A percentile compares a stretch with the other conserved stretches of the same genome.
Conservation (phyloP, 2,888 invertebrate genomes). For the Neoaliturus tenellus region DNA sequence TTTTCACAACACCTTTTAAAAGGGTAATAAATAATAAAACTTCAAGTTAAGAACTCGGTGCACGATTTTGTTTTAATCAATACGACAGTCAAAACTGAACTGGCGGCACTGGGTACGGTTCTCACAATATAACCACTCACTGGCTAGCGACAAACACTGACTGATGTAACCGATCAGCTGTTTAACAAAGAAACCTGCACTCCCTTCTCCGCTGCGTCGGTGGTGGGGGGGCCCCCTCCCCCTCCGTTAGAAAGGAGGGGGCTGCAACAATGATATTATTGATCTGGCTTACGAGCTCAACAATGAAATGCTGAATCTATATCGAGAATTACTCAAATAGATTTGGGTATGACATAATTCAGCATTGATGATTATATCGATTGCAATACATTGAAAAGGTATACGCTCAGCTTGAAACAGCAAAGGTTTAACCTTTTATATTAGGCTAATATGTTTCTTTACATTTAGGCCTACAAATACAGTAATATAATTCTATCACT, state of each 20-base stretch:
- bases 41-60: neutral
- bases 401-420: no score
- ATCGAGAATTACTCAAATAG: no score
- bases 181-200: constrained; percentile 23
- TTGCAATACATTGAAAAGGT: no score
- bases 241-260: neutral
- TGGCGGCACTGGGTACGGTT: no score
- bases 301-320: no score
- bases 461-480: no score
- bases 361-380: no score
- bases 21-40: neutral
- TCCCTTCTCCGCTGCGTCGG: neutral
- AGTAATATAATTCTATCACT: no score
- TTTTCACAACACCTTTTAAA: constrained; percentile 17
- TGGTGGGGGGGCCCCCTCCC: neutral
- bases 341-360: no score
- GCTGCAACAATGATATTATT: neutral
- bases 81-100: neutral
- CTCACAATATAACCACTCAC: neutral
- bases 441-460: no score
- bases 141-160: neutral
- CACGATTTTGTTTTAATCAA: neutral
- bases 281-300: neutral
- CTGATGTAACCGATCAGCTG: constrained; percentile 6
- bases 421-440: no score